Percentiles rank a stretch among this genome's conserved stretches.
Conservation (phyloP, 2,797 vertebrate genomes). For the Geotrypetes seraphini region DNA sequence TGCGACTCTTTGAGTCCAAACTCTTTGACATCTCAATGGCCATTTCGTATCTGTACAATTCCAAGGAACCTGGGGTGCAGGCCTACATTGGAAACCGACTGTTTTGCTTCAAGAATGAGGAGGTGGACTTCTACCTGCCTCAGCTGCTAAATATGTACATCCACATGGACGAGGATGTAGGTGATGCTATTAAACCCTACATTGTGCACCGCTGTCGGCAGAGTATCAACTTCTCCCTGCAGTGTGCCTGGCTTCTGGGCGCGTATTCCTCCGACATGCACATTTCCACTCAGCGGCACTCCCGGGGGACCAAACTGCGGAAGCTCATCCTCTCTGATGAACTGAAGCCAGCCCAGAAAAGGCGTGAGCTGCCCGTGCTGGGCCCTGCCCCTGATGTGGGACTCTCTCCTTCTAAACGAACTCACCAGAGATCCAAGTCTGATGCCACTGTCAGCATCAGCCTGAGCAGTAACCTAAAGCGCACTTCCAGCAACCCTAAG, state of each 20-base stretch:
- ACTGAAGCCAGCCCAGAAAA: conserved; percentile 71
- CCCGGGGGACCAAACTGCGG: conserved; percentile 84
- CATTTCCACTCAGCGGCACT: conserved; percentile 92
- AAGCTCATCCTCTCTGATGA: conserved; percentile 90
- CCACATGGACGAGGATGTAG: conserved; percentile 95
- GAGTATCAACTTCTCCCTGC: conserved; percentile 87
- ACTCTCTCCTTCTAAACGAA: conserved; percentile 84
- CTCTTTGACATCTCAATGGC: conserved; percentile 96
- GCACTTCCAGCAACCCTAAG: conserved; percentile 91
- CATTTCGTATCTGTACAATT: conserved; percentile 92
- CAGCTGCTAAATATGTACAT: conserved; percentile 98
- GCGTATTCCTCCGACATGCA: conserved; percentile 96
- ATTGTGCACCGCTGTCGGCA: conserved; percentile 91
- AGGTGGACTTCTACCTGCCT: conserved; percentile 89
- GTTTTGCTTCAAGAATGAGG: conserved; percentile 83
- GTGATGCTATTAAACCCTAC: conserved; percentile 93
- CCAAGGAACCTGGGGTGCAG: conserved; percentile 93
- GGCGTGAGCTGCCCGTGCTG: conserved; percentile 45
- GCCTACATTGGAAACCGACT: conserved; percentile 93
- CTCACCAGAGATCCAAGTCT: conserved; percentile 93
- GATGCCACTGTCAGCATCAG: conserved; percentile 86
- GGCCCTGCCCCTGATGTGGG: conserved; percentile 50
- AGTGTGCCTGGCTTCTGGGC: conserved; percentile 83
- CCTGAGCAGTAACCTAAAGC: conserved; percentile 87
- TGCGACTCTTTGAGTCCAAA: conserved; percentile 91